These are phyloP conservation scores for Pollenia labialis DNA, from an alignment of 2,888 invertebrate species.

Conservation along the genomic window DNA sequence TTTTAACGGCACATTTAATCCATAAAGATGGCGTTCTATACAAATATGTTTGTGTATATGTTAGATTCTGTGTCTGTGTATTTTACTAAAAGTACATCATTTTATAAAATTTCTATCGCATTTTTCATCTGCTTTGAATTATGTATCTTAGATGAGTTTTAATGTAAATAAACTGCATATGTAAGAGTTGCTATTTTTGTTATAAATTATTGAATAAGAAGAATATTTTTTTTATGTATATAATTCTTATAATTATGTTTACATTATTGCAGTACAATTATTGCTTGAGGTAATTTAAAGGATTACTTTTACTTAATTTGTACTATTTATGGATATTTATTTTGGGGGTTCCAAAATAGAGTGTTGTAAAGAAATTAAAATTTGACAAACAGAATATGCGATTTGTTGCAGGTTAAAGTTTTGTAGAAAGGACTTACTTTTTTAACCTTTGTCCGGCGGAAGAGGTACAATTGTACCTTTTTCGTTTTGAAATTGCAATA, in stretches of 20 bases:
- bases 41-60: slow-evolving; percentile 66
- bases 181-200: background rate
- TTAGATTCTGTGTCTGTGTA: background rate
- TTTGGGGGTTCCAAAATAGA: slow-evolving; percentile 2
- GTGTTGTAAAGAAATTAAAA: background rate
- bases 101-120: slow-evolving; percentile 24
- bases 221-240: background rate
- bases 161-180: slow-evolving; percentile 48
- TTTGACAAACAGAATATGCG: slow-evolving; percentile 1
- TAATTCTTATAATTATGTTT: slow-evolving; percentile 24
- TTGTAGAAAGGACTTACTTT: no score
- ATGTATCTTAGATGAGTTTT: slow-evolving; percentile 31
- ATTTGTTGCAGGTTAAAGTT: background rate
- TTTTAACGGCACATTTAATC: slow-evolving; percentile 82
- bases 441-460: no score
- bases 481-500: no score
- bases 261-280: slow-evolving; percentile 27
- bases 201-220: slow-evolving; percentile 39
- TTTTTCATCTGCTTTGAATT: slow-evolving; percentile 16
- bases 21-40: slow-evolving; percentile 70
- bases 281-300: slow-evolving; percentile 25
- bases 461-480: no score
- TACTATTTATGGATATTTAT: background rate
- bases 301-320: slow-evolving; percentile 39
- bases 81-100: slow-evolving; percentile 39